Base-by-base conservation (phyloP, 1,140 invertebrate genomes). In the Eurosta solidaginis region DNA sequence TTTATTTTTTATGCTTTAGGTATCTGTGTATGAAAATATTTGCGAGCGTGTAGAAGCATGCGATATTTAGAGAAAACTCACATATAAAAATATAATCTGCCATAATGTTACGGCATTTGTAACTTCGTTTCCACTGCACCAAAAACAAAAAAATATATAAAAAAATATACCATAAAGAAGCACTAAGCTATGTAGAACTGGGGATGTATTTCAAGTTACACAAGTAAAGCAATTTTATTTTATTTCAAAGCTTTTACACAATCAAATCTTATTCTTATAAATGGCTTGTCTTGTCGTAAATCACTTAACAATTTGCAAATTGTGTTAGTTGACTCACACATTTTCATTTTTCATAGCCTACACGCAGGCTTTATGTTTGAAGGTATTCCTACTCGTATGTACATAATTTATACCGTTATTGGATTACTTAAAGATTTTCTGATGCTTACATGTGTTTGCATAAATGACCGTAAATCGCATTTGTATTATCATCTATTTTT, bases 241-340 rank as follows among this genome's bases (percentile, higher is more conserved):
- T 52, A 63, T 47, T 76, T 14, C 29, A 40, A 68, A 68, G 59
- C 83, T 82, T 83, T 83, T 86, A 83, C 73, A 77, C 25, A 78
- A 74, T 78, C 77, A 45, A 22, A 47, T 42, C 59, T 68, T 74
- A 79, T 77, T 76, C 78, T 85, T 85, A 86, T 82, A 86, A 86
- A 86, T 86, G 82, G 85, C 85, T 83, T 86, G 80, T 83, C 83
- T 82, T 86, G 85, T 86, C 85, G 85, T 87, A 87, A 87, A 87
- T 87, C 85, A 87, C 85, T 85, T 86, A 85, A 84, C 85, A 87
- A 87, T 87, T 86, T 87, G 84, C 83, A 84, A 79, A 79, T 74
- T 79, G 52, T 63, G n/a, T 79, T 76, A 54, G 78, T 59, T 29
- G 29, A 36, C 76, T 40, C 9, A 29, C 40, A 40, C 52, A 36